Base-by-base conservation (phyloP, 2,888 invertebrate genomes). In the Synergus laeviventris region DNA sequence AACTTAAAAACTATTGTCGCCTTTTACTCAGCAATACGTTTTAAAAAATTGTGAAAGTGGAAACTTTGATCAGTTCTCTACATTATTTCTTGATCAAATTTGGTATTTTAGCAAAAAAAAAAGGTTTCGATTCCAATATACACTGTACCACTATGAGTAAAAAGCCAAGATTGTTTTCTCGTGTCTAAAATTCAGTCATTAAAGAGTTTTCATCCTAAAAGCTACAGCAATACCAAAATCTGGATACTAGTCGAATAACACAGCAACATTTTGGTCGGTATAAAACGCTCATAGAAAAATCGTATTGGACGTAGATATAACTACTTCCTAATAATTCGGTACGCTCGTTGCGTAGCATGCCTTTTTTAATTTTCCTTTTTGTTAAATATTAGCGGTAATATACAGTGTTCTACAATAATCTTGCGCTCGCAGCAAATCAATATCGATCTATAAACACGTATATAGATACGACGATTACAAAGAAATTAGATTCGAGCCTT, bases 211-310 rank as follows among this genome's bases (percentile, higher is more conserved):
- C 24, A 42, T 21, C 66, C 42, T 42, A 66, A 66, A 66, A 66
- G 42, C 66, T 66, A 66, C 66, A 70, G 70, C 70, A 18, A 70
- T 70, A 70, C 70, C 49, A 70, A 70, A 70, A 54, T 70, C 49
- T 70, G 70, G 31, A 70, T 70, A 49, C 31, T 54, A 70, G 70
- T 70, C 70, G 45, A 70, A 70, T 81, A 85, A 86, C 85, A 78
- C 80, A 84, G 83, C 79, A 81, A 81, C 81, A 81, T 86, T 87
- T 87, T 85, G 84, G 86, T 88, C 87, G 85, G 88, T 88, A 88
- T 87, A 88, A 88, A 88, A 88, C 84, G 84, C 84, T 87, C 85
- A 87, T 88, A 88, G 86, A 88, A 88, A 88, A 88, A 84, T 87
- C 45, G 82, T 83, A 81, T 78, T 83, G 85, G 85, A 85, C 84